Conservation (phyloP, 2,113 vertebrate genomes). For the Todiramphus chloris region DNA sequence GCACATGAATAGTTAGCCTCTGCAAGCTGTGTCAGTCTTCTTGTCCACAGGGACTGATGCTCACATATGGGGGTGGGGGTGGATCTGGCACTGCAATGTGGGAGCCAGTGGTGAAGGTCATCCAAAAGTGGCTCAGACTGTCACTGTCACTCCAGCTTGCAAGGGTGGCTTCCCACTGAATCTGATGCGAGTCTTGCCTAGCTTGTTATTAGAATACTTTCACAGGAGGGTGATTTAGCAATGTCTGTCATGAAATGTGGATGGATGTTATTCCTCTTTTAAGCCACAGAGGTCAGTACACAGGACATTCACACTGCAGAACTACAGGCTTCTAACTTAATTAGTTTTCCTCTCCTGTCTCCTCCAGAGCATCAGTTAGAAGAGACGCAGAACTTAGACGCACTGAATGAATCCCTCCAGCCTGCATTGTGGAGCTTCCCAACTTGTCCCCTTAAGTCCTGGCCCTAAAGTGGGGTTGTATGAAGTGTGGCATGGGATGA, state of each 20-base stretch:
- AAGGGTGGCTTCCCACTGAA: background rate
- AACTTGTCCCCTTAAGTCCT: background rate
- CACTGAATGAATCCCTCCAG: background rate
- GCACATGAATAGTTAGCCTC: constrained; percentile 42
- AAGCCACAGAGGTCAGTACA: background rate
- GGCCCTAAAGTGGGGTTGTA: background rate
- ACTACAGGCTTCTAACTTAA: background rate
- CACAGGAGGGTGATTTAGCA: background rate
- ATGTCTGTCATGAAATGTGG: background rate
- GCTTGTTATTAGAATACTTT: background rate
- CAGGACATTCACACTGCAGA: rapidly evolving
- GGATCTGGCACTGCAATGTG: constrained; percentile 42
- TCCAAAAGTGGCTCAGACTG: constrained; percentile 12
- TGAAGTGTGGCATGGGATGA: background rate
- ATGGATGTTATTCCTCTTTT: background rate
- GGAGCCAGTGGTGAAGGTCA: constrained; percentile 32
- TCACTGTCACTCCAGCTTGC: background rate
- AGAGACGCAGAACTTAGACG: background rate
- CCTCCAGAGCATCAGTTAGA: background rate
- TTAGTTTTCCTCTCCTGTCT: background rate
- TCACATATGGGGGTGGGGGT: background rate
- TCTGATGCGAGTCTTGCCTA: background rate
- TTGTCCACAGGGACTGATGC: constrained; percentile 24
- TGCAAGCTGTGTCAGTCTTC: background rate
- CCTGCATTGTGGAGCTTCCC: background rate